Base-by-base conservation (phyloP, 2,113 vertebrate genomes). In the Oryzias javanicus region DNA sequence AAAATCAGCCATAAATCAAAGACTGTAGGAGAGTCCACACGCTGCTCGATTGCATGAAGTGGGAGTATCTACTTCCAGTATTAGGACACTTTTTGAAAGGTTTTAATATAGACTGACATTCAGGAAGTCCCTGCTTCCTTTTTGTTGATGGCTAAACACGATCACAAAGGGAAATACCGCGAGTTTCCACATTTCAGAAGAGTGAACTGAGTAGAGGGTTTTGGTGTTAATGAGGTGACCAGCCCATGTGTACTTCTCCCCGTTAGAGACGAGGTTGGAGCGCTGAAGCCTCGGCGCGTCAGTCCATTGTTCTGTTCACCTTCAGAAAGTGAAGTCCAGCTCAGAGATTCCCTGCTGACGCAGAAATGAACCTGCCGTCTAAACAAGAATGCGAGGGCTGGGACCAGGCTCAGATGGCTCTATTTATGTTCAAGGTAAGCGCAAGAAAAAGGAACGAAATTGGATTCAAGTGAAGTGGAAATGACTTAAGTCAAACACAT, bases 331-430 rank as follows among this genome's bases (percentile, higher is more conserved):
- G 41, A 64, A 49, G 48, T 69, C n/a, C 54, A 41, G 57, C 55
- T 56, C 75, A 56, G 29, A 56, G 60, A 45, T 42, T 63, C 60
- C 76, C 12, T 55, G 67, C 54, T 78, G 64, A 63, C 53, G 85
- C 88, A 81, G 78, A 87, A 50, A 90, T 91, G 82, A 92, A 91
- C 78, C 79, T 95, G 60, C 94, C 93, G 14, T 81, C 89, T 74
- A 91, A 88, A 66, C 92, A 94, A 55, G 90, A 94, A 67, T 93
- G 89, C 62, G 91, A 93, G 64, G 85, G 70, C 16, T 94, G 94
- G 94, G 91, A 89, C 58, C 57, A 89, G n/a, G 47, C 59, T 4
- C 90, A 93, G 72, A 90, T 95, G 40, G 91, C 91, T 55, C 55
- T 80, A 63, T 92, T 93, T 49, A 76, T 94, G 78, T 71, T 55